These are phyloP conservation scores for Oplegnathus fasciatus DNA, from an alignment of 2,113 vertebrate species.

Conservation along the genomic window DNA sequence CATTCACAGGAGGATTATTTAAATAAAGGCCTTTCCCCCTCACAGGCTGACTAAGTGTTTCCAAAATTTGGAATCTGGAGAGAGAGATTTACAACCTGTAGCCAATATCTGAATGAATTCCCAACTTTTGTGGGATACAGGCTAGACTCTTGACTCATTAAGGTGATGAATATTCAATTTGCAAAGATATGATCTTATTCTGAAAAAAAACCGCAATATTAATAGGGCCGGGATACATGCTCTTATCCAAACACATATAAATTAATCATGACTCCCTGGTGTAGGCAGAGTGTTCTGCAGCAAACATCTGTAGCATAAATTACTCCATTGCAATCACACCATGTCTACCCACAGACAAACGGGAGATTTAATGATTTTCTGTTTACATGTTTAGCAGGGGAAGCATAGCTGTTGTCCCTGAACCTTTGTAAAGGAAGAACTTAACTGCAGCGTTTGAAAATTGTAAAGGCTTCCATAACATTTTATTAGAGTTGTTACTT, in stretches of 20 bases:
- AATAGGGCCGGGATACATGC: constrained; percentile 72
- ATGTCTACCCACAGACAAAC: constrained; percentile 58
- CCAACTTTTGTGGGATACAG: constrained; percentile 57
- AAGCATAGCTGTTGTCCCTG: constrained; percentile 31
- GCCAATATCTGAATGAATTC: constrained; percentile 66
- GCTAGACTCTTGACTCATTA: constrained; percentile 70
- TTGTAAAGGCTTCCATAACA: constrained; percentile 12
- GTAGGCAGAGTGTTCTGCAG: constrained; percentile 51
- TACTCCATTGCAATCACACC: constrained; percentile 53
- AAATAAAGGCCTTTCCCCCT: constrained; percentile 51
- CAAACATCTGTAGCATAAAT: constrained; percentile 82
- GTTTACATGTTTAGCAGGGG: constrained; percentile 37
- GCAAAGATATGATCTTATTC: constrained; percentile 74
- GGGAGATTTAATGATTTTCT: constrained; percentile 57
- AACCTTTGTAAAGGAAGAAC: constrained; percentile 13
- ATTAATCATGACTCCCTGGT: constrained; percentile 77
- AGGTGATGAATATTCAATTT: constrained; percentile 77
- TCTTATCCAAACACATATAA: constrained; percentile 79
- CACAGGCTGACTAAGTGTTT: constrained; percentile 61
- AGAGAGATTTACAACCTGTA: constrained; percentile 74
- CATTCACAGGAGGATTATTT: constrained; percentile 63
- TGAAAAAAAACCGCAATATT: constrained; percentile 81
- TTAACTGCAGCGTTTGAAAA: constrained; percentile 25
- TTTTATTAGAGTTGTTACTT: constrained; percentile 53
- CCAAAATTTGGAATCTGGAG: constrained; percentile 57